phyloP scores from a whole-genome alignment of 2,888 invertebrate genomes.

The Eulithis testata region DNA sequence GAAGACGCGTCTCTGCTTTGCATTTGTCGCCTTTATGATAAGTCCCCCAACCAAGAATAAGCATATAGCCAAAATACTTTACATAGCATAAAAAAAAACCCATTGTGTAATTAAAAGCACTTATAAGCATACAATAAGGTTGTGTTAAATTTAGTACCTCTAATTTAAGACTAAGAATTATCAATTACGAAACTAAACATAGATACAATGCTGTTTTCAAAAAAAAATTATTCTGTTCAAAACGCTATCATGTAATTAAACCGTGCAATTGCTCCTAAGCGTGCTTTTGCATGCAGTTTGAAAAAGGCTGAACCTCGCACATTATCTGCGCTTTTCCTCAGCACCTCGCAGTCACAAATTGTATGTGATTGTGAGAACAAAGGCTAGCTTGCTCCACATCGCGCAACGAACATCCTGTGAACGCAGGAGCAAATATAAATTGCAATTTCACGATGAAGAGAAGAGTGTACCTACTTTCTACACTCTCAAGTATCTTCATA shows the following conservation, averaged over 20 bases:
- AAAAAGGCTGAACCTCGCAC: constrained; percentile 30
- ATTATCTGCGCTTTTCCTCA: constrained; percentile 31
- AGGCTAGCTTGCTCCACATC: constrained; percentile 38
- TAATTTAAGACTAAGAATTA: not conserved
- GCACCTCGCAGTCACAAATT: constrained; percentile 43
- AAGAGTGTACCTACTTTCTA: not conserved
- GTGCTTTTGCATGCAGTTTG: constrained; percentile 33
- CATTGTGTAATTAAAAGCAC: too few relatives aligned
- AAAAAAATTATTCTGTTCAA: not conserved
- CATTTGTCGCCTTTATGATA: too few relatives aligned
- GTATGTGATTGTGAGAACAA: constrained; percentile 49
- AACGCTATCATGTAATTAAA: constrained; percentile 13
- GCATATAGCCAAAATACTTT: too few relatives aligned
- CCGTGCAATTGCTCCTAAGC: constrained; percentile 18
- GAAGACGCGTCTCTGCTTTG: too few relatives aligned
- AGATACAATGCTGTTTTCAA: not conserved
- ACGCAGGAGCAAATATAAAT: constrained; percentile 17
- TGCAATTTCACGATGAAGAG: constrained; percentile 12
- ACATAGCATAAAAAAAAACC: too few relatives aligned
- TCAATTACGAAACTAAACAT: not conserved
- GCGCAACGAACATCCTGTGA: constrained; percentile 18
- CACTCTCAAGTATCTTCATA: constrained; percentile 4
- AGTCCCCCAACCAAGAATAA: too few relatives aligned
- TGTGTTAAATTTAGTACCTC: too few relatives aligned
- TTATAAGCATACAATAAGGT: too few relatives aligned